Conservation (phyloP, 2,113 vertebrate genomes). For the Podilymbus podiceps region DNA sequence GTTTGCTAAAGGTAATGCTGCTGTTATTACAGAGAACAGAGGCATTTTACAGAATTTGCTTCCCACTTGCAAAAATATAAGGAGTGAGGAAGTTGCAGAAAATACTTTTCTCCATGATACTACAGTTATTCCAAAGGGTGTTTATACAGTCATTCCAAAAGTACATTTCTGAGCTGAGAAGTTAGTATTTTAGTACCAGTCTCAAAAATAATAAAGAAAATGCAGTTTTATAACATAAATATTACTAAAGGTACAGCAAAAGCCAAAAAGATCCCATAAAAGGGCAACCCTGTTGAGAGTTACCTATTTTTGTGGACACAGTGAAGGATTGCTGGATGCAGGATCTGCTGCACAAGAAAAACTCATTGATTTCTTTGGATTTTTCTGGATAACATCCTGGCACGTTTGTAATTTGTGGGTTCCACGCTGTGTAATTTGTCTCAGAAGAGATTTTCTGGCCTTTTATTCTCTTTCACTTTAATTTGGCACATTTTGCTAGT, state of each 20-base stretch:
- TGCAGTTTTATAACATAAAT: background rate
- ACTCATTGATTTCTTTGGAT: background rate
- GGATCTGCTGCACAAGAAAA: background rate
- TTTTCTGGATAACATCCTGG: background rate
- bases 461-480: background rate
- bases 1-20: background rate
- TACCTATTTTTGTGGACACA: rapidly evolving
- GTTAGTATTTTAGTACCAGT: background rate
- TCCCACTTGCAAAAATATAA: background rate
- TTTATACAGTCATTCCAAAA: background rate
- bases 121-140: background rate
- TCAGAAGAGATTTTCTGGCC: background rate
- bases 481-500: background rate
- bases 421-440: background rate
- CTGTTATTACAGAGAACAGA: background rate
- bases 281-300: background rate
- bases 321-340: background rate
- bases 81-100: background rate
- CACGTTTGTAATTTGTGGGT: background rate
- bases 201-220: background rate
- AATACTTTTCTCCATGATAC: background rate
- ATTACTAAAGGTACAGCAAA: background rate
- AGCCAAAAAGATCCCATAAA: background rate
- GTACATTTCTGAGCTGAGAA: background rate
- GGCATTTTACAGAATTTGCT: background rate